Percentiles rank a stretch among this genome's conserved stretches.
Evolutionary conservation across 1,140 invertebrate genomes (phyloP).

Genomic region (Drosophila obscura): DNA sequence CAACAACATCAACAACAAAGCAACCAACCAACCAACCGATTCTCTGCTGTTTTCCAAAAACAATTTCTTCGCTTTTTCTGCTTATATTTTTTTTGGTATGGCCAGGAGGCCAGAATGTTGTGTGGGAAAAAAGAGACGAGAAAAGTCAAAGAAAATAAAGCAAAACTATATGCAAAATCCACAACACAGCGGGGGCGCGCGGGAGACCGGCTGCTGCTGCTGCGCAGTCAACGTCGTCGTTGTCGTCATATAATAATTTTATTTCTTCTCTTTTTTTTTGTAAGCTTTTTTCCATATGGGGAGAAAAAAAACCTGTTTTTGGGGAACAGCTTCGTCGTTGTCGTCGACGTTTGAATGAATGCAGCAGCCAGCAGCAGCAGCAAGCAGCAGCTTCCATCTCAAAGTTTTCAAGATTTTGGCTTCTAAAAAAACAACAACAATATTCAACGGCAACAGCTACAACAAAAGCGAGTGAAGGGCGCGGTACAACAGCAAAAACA

Average conservation of each 20-base stretch:
- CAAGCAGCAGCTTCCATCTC: conserved; percentile 42
- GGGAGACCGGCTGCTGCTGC: not conserved
- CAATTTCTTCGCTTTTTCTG: conserved; percentile 17
- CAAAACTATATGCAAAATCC: conserved; percentile 31
- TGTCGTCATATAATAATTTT: conserved; percentile 62
- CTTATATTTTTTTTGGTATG: conserved; percentile 17
- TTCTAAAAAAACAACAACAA: conserved; percentile 54
- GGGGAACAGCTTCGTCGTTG: conserved; percentile 18
- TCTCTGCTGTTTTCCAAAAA: conserved; percentile 4
- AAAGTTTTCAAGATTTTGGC: conserved; percentile 48
- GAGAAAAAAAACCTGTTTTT: conserved; percentile 55
- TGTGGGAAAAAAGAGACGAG: conserved; percentile 10
- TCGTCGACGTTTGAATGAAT: conserved; percentile 50
- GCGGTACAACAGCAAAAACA: conserved; percentile 38
- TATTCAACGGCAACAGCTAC: conserved; percentile 22
- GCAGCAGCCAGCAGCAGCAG: conserved; percentile 19
- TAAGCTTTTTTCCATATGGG: conserved; percentile 13
- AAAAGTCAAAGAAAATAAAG: conserved; percentile 44
- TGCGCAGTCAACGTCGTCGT: conserved; percentile 24
- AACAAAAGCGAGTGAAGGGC: conserved; percentile 56
- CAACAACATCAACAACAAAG: not conserved
- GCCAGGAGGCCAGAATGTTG: conserved; percentile 18
- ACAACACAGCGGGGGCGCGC: conserved; percentile 4
- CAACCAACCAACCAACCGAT: not conserved
- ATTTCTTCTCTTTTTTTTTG: conserved; percentile 41